phyloP scores from a whole-genome alignment of 2,888 invertebrate genomes.

The Allacma fusca region DNA sequence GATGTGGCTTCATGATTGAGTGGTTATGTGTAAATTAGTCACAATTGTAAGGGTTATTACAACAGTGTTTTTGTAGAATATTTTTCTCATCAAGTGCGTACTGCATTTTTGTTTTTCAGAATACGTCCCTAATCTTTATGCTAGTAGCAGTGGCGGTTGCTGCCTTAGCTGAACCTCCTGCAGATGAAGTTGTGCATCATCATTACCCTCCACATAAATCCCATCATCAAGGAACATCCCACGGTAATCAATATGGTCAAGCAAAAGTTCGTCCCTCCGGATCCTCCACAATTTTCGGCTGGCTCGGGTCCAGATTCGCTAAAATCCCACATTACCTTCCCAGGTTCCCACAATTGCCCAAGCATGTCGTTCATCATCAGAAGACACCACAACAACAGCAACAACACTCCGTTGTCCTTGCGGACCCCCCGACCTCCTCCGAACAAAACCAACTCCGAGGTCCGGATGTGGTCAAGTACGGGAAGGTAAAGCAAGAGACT shows the following conservation, averaged over 20 bases:
- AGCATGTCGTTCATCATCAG: constrained; percentile 44
- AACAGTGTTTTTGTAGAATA: not conserved
- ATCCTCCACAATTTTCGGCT: constrained; percentile 55
- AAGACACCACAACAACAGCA: not conserved
- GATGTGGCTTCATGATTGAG: too few relatives aligned
- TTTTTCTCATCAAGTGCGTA: not conserved
- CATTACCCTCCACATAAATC: constrained; percentile 11
- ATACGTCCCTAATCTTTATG: not conserved
- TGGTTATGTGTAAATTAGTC: too few relatives aligned
- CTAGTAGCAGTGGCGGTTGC: not conserved
- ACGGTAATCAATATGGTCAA: not conserved
- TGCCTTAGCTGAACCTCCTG: constrained; percentile 17
- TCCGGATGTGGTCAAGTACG: constrained; percentile 29
- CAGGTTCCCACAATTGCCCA: constrained; percentile 49
- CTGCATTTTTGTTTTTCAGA: not conserved
- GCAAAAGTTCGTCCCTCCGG: constrained; percentile 43
- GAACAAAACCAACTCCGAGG: not conserved
- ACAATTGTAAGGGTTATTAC: not conserved
- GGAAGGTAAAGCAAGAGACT: not conserved
- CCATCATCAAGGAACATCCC: constrained; percentile 8
- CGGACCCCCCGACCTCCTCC: not conserved
- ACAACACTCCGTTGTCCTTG: constrained; percentile 9
- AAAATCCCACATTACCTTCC: constrained; percentile 54
- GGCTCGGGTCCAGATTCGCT: constrained; percentile 56
- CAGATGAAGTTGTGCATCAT: not conserved